These are phyloP conservation scores for Aphelocoma coerulescens DNA, from an alignment of 2,113 vertebrate genomes.

Conservation along the genomic window DNA sequence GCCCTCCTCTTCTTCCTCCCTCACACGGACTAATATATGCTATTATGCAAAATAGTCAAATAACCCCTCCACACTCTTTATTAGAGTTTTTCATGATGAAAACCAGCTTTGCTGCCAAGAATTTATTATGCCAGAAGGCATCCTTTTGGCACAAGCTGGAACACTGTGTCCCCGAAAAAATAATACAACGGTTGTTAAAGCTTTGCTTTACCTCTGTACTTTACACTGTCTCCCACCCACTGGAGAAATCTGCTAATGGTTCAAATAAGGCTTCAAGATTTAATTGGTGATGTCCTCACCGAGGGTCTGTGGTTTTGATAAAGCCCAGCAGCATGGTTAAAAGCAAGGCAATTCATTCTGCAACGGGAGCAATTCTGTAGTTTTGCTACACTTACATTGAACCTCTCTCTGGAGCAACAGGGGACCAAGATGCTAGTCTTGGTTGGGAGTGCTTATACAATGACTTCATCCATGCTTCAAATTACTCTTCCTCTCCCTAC, in stretches of 20 bases:
- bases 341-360: not conserved
- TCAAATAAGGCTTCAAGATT: not conserved
- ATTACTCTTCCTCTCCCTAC: not conserved
- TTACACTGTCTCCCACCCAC: not conserved
- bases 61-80: not conserved
- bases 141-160: not conserved
- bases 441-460: not conserved
- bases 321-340: not conserved
- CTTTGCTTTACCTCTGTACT: not conserved
- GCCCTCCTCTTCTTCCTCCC: not conserved
- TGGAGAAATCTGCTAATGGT: not conserved
- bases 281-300: not conserved
- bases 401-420: not conserved
- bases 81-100: not conserved
- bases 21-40: not conserved
- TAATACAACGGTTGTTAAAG: not conserved
- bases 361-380: not conserved
- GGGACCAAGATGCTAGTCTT: not conserved
- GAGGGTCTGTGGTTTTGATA: not conserved
- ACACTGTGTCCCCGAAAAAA: not conserved
- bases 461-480: not conserved
- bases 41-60: not conserved
- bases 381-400: not conserved
- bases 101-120: not conserved
- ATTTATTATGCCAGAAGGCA: not conserved